Evolutionary conservation across 1,140 invertebrate genomes (phyloP), one percentile per base, ranked within the genome.

Genomic region (Ephestia elutella): DNA sequence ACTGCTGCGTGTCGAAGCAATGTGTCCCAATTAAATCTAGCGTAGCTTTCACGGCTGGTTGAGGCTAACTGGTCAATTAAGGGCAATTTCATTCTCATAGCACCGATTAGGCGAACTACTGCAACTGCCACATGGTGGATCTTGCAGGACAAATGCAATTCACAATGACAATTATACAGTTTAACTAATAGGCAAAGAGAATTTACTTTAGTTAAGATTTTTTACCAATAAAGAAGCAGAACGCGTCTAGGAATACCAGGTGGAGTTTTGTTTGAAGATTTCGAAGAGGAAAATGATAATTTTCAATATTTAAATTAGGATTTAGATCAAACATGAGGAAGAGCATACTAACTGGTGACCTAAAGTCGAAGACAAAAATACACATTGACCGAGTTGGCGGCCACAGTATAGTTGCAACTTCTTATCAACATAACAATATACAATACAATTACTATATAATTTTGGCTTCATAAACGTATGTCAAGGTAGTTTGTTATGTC

Each of bases 61-160:
- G 57, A 65, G 54, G 59, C 66, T 78, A 78, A 81, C 78, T 80
- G 68, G 70, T 78, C 70, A 82, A 86, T 86, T 87, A 73, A 75
- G 80, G 80, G 64, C 82, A 87, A 83, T 87, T 80, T 73, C 66
- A 70, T 56, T 72, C 67, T 61, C 58, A 59, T 68, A 60, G 54
- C 57, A 62, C 48, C 57, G 49, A 55, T 62, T 56, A 67, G 60
- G 63, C 68, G 64, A 56, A 62, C 53, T 44, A 63, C 57, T 75
- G 75, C 78, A 77, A 69, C 63, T 25, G 62, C 61, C 60, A 55
- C 65, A 60, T 68, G 66, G 38, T 44, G 38, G 38, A 44, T 15
- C 38, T 66, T 81, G 78, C 80, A 79, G 63, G 66, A 66, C 76
- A 71, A 67, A 76, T 84, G 80, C 79, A 83, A 84, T 87, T 82